These are phyloP conservation scores for Gymnodraco acuticeps DNA, from an alignment of 2,797 vertebrate species.

Conservation along the genomic window DNA sequence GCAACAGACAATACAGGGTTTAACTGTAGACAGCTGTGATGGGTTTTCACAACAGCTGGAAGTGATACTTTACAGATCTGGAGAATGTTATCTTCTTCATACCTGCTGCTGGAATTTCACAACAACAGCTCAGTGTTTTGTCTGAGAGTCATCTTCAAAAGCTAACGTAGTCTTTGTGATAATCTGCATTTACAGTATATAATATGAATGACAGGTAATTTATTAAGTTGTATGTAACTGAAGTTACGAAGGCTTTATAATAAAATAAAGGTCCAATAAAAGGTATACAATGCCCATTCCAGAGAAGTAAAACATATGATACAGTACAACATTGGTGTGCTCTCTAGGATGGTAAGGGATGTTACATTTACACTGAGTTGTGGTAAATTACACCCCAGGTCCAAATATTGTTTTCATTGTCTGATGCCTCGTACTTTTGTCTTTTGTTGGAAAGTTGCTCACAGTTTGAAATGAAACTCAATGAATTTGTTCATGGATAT, in stretches of 20 bases:
- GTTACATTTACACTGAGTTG: background rate
- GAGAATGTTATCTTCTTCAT: constrained; percentile 69
- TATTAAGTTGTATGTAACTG: constrained; percentile 15
- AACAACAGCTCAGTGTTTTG: constrained; percentile 76
- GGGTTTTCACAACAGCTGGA: constrained; percentile 77
- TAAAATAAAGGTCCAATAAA: constrained; percentile 5
- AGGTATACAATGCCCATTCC: background rate
- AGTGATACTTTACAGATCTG: constrained; percentile 74
- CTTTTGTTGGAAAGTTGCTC: no score
- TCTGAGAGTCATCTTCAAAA: constrained; percentile 71
- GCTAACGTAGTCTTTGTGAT: constrained; percentile 40
- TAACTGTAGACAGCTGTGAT: constrained; percentile 74
- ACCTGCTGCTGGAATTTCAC: constrained; percentile 65
- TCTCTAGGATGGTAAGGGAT: background rate
- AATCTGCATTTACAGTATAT: constrained; percentile 25
- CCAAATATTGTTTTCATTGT: no score
- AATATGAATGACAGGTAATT: constrained; percentile 6
- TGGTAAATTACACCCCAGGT: background rate
- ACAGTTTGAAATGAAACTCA: no score
- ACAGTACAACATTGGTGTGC: background rate
- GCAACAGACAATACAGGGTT: constrained; percentile 81
- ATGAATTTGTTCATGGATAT: no score
- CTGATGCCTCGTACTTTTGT: no score
- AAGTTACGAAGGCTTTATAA: background rate
- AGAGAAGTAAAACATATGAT: background rate